A percentile compares a stretch with the other conserved stretches of the same genome.
Evolutionary conservation across 2,797 vertebrate species (phyloP).

Genomic region (Falco rusticolus): DNA sequence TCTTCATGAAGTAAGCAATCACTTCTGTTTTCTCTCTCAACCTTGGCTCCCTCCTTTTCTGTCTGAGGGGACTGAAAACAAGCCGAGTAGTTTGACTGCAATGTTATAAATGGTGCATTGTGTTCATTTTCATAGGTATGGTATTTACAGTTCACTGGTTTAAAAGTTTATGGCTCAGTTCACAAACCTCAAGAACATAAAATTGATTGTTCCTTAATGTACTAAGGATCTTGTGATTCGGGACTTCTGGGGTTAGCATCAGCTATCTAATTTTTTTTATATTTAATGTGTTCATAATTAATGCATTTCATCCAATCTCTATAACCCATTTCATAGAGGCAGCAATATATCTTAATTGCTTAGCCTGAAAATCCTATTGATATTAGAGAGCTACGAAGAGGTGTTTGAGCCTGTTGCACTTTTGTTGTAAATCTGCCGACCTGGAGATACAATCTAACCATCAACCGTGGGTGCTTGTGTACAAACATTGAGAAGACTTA

Average conservation of each 20-base stretch:
- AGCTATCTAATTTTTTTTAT: neutral
- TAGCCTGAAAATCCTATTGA: neutral
- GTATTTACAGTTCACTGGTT: neutral
- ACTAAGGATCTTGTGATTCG: neutral
- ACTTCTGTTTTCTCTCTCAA: neutral
- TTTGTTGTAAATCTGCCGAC: neutral
- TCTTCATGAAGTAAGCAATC: neutral
- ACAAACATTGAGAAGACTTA: neutral
- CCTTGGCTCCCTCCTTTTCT: neutral
- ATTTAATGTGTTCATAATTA: neutral
- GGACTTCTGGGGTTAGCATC: neutral
- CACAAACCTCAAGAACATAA: neutral
- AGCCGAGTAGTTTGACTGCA: neutral
- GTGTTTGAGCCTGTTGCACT: neutral
- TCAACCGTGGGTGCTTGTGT: neutral
- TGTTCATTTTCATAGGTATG: neutral
- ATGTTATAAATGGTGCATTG: neutral
- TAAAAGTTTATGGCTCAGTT: slow-evolving; percentile 5
- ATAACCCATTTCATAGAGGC: neutral
- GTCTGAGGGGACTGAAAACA: neutral
- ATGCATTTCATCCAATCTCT: neutral
- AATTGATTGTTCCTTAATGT: slow-evolving; percentile 24
- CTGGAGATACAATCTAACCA: neutral
- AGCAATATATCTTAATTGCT: neutral
- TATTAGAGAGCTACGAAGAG: neutral